These are phyloP conservation scores for Cariama cristata DNA, from an alignment of 2,113 vertebrate genomes.

Conservation along the genomic window DNA sequence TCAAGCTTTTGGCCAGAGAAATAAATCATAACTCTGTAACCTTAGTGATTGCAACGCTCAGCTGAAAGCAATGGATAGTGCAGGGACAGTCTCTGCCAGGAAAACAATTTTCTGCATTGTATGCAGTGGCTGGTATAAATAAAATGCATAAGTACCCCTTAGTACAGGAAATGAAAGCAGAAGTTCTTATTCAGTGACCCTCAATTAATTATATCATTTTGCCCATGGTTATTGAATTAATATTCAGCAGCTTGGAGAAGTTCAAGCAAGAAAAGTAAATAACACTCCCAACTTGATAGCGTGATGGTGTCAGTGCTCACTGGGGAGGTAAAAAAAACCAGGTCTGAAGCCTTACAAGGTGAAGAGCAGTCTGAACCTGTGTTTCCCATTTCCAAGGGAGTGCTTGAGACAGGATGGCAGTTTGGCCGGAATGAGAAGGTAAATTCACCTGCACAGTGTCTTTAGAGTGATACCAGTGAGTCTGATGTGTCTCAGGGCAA, in stretches of 20 bases:
- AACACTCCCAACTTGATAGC: not conserved
- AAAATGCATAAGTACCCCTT: not conserved
- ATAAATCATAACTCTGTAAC: not conserved
- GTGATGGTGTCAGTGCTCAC: not conserved
- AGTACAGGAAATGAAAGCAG: not conserved
- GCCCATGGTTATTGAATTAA: not conserved
- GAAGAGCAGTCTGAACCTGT: not conserved
- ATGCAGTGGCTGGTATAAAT: not conserved
- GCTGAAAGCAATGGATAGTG: not conserved
- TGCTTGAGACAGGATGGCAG: not conserved
- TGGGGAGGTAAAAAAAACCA: not conserved
- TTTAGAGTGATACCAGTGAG: not conserved
- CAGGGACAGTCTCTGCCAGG: not conserved
- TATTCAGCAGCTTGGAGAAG: not conserved
- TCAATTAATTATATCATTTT: not conserved
- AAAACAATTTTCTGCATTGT: not conserved
- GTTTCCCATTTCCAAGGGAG: not conserved
- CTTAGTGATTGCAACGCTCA: not conserved
- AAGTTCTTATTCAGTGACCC: not conserved
- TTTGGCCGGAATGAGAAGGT: not conserved
- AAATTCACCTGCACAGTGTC: not conserved
- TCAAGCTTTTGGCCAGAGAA: not conserved
- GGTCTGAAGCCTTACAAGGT: not conserved
- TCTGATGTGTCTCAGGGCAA: not conserved
- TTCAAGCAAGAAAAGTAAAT: not conserved